phyloP scores from a whole-genome alignment of 1,140 invertebrate genomes.

The Chlorops oryzae region DNA sequence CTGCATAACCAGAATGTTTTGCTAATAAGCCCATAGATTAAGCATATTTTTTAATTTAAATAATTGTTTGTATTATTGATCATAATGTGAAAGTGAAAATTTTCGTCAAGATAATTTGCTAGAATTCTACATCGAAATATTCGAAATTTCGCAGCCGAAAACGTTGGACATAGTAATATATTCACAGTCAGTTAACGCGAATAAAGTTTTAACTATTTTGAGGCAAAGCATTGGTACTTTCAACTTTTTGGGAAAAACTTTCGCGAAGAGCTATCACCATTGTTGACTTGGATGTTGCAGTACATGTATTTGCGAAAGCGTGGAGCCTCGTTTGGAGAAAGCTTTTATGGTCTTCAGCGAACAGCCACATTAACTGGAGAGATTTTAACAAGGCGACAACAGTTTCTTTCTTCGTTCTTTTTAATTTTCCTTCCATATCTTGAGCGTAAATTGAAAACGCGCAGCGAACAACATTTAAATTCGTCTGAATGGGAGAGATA shows the following conservation, averaged over 20 bases:
- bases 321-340: constrained; percentile 39
- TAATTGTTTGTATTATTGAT: too few species aligned
- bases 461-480: constrained; percentile 28
- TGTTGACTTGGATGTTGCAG: constrained; percentile 36
- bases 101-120: constrained; percentile 41
- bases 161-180: constrained; percentile 40
- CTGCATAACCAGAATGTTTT: too few species aligned
- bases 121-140: constrained; percentile 43
- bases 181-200: too few species aligned
- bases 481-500: constrained; percentile 26
- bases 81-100: constrained; percentile 27
- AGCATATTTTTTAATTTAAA: too few species aligned
- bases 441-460: constrained; percentile 27
- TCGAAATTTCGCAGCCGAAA: constrained; percentile 42
- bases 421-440: constrained; percentile 34
- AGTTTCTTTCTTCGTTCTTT: constrained; percentile 30
- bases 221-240: constrained; percentile 18
- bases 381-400: constrained; percentile 23
- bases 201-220: too few species aligned
- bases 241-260: constrained; percentile 14
- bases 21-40: too few species aligned
- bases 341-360: constrained; percentile 40
- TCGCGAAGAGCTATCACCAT: constrained; percentile 35
- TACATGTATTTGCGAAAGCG: constrained; percentile 39
- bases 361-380: constrained; percentile 28